Evolutionary conservation across 2,888 invertebrate genomes (phyloP), one percentile per base, ranked within the genome.

Genomic region (Hyposoter didymator): DNA sequence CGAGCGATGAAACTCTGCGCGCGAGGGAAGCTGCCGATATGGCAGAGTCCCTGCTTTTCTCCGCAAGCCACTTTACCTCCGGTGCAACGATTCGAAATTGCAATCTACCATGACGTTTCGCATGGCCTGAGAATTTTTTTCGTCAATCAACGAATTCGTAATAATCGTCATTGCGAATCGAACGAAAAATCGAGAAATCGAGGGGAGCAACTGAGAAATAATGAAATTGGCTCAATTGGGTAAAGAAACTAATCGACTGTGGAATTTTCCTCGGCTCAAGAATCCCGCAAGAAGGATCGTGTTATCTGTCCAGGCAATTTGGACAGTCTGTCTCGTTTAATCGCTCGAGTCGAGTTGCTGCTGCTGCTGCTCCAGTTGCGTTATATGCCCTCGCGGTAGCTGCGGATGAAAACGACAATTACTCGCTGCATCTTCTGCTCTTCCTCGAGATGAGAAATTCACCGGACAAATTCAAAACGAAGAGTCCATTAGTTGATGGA

Each of bases 21-120:
- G 75, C 66, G 82, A 73, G 75, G 70, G 49, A 76, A 39, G 72
- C 87, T 55, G 87, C 82, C 87, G 87, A 80, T 87, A 87, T n/a
- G 47, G 78, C 76, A 84, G 82, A 52, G 32, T 39, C 67, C 82
- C n/a, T n/a, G n/a, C n/a, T n/a, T 1, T 67, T 67, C 74, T 22
- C 28, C 35, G 45, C 52, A n/a, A 76, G 62, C 82, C 49, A 80
- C 79, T 78, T 85, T 80, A 85, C 73, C 79, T 14, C 67, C 74
- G n/a, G 67, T 62, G 66, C 82, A 85, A 67, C 62, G 55, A 73
- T 55, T 35, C 45, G 62, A 47, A 62, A 8, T 70, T 35, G 64
- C 22, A 17, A 74, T 52, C 2, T 10, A 22, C 22, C 10, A 70
- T 62, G 72, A 75, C 64, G 43, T 35, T 35, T 74, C 55, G 76